phyloP scores from a whole-genome alignment of 2,797 vertebrate species.

The Ptychadena robeensis region DNA sequence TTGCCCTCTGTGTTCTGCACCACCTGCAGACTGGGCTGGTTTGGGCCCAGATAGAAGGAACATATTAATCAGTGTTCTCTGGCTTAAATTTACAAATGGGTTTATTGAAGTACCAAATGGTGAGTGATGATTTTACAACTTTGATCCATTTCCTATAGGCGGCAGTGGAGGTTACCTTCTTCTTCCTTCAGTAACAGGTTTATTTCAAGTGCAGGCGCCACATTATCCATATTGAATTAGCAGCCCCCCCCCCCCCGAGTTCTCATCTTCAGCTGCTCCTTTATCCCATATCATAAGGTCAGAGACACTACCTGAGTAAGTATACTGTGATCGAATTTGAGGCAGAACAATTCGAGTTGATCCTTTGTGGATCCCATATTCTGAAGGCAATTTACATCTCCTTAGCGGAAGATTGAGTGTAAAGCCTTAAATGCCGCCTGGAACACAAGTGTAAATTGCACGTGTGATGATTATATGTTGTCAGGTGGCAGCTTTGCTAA shows the following conservation, averaged over 20 bases:
- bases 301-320: neutral
- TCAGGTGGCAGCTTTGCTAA: neutral
- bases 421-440: constrained; percentile 8
- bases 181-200: neutral
- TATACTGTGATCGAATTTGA: too few species aligned
- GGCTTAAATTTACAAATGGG: too few species aligned
- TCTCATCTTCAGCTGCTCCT: neutral
- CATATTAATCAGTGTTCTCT: too few species aligned
- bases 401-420: neutral
- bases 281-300: neutral
- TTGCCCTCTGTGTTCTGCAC: too few species aligned
- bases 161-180: too few species aligned
- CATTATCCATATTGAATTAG: neutral
- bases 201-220: neutral
- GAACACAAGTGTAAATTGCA: neutral
- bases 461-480: neutral
- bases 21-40: too few species aligned
- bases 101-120: too few species aligned
- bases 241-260: neutral
- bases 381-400: neutral
- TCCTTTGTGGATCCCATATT: neutral
- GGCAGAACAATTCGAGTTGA: neutral
- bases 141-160: too few species aligned
- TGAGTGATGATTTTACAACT: too few species aligned
- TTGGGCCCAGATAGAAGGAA: too few species aligned